Conservation (phyloP, 2,888 invertebrate species). For the Scrobipalpa costella region DNA sequence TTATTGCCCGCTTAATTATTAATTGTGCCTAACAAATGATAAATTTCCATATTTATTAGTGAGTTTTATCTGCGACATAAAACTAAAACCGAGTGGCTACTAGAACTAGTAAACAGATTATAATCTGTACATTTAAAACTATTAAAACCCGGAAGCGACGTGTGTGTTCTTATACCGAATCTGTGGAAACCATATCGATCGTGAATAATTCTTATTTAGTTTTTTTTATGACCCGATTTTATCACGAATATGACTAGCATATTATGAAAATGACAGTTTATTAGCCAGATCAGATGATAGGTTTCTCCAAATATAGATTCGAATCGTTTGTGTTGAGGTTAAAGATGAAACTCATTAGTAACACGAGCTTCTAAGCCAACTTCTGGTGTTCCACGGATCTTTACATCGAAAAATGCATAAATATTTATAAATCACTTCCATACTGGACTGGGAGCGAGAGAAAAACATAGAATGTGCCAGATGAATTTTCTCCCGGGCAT, state of each 20-base stretch:
- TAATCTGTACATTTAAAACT: conserved; percentile 9
- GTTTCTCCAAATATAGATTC: conserved; percentile 24
- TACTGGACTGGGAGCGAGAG: too few species aligned
- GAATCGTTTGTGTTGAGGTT: conserved; percentile 15
- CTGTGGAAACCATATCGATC: conserved; percentile 42
- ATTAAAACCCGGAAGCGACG: conserved; percentile 59
- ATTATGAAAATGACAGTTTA: conserved; percentile 63
- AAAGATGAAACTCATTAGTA: neutral
- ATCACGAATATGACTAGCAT: conserved; percentile 60
- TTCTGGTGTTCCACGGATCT: too few species aligned
- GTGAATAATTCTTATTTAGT: conserved; percentile 41
- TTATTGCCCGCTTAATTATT: conserved; percentile 22
- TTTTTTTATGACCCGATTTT: conserved; percentile 57
- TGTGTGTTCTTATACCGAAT: conserved; percentile 61
- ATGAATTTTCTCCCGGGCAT: too few species aligned
- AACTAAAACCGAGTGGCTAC: conserved; percentile 16
- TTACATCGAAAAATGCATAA: too few species aligned
- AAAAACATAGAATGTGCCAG: too few species aligned
- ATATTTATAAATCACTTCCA: too few species aligned
- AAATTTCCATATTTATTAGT: conserved; percentile 26
- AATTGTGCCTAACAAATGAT: conserved; percentile 21
- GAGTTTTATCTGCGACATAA: conserved; percentile 22
- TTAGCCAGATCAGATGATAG: conserved; percentile 49
- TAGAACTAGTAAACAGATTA: conserved; percentile 16
- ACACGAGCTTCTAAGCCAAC: neutral